Evolutionary conservation across 1,140 invertebrate species (phyloP).

Genomic region (Cydia amplana): DNA sequence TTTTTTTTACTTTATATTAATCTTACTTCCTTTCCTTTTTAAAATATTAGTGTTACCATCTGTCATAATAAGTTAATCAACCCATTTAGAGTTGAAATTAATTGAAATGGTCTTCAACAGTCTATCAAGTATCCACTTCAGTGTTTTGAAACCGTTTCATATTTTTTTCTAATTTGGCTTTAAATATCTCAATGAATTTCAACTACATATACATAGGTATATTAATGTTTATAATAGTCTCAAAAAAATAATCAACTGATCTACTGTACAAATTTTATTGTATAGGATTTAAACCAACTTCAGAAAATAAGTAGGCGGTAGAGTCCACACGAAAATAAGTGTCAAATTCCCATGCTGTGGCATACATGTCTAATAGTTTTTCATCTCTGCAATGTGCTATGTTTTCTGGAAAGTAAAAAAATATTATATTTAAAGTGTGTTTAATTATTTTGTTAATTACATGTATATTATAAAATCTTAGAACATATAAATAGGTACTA

Average conservation of each 20-base stretch:
- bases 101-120: too few relatives aligned
- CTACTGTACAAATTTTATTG: slow-evolving; percentile 21
- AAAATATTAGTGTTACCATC: too few relatives aligned
- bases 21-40: too few relatives aligned
- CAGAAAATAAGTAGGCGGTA: slow-evolving; percentile 65
- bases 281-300: slow-evolving; percentile 52
- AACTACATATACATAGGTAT: neutral
- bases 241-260: neutral
- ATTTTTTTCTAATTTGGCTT: too few relatives aligned
- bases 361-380: slow-evolving; percentile 64
- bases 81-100: too few relatives aligned
- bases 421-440: neutral
- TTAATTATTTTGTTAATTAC: too few relatives aligned
- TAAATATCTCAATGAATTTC: neutral
- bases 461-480: too few relatives aligned
- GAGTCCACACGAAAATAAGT: slow-evolving; percentile 55
- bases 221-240: neutral
- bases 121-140: too few relatives aligned
- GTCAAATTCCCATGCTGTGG: slow-evolving; percentile 65
- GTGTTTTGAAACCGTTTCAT: too few relatives aligned
- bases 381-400: slow-evolving; percentile 73
- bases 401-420: slow-evolving; percentile 67
- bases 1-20: too few relatives aligned
- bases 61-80: too few relatives aligned
- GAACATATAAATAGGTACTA: too few relatives aligned